These are phyloP conservation scores for Cataglyphis cursor DNA, from an alignment of 2,888 invertebrate species.

Conservation along the genomic window DNA sequence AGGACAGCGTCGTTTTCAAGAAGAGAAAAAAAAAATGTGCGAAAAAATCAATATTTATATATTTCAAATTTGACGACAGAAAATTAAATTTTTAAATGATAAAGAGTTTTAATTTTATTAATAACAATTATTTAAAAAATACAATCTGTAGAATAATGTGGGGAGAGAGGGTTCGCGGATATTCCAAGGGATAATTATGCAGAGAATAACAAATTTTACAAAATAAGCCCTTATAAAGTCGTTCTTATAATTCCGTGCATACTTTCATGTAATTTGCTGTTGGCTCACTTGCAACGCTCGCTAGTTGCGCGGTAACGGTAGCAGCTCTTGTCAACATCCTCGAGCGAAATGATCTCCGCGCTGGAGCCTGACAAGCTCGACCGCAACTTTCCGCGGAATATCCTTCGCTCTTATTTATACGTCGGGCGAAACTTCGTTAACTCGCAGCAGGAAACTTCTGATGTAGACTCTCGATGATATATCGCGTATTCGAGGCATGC, in stretches of 20 bases:
- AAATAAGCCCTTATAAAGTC: not conserved
- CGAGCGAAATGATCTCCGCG: conserved; percentile 17
- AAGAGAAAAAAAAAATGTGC: not conserved
- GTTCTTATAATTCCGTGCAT: not conserved
- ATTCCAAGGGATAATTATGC: conserved; percentile 8
- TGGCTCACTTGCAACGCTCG: not conserved
- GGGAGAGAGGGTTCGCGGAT: too few species aligned
- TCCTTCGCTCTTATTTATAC: conserved; percentile 25
- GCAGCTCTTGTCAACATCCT: conserved; percentile 7
- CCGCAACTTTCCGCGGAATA: not conserved
- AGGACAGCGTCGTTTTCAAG: not conserved
- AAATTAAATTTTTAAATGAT: not conserved
- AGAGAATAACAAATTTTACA: not conserved
- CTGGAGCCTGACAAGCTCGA: conserved; percentile 11
- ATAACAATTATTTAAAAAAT: not conserved
- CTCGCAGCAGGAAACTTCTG: conserved; percentile 34
- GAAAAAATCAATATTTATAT: not conserved
- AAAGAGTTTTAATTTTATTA: not conserved
- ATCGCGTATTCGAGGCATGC: conserved; percentile 38
- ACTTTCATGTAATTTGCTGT: not conserved
- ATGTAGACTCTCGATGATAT: conserved; percentile 30
- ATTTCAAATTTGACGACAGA: not conserved
- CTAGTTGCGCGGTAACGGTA: conserved; percentile 22
- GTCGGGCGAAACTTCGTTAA: conserved; percentile 40
- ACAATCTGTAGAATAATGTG: not conserved